phyloP scores from a whole-genome alignment of 1,140 invertebrate genomes.

The Ceratoteleas bidentatus region DNA sequence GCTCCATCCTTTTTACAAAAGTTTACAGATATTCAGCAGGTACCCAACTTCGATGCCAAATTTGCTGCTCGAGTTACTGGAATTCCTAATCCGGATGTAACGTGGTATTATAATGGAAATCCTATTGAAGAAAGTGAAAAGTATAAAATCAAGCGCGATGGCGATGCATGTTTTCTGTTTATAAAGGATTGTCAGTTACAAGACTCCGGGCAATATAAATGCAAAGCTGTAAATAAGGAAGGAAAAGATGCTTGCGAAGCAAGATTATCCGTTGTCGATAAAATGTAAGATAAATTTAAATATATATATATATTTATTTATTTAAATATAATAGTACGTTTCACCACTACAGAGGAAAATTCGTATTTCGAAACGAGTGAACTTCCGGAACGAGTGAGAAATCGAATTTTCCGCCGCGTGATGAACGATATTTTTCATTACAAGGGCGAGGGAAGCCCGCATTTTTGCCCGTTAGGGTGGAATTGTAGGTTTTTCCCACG shows the following conservation, averaged over 20 bases:
- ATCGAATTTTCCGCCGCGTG: too few species aligned
- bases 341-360: too few species aligned
- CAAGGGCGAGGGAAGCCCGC: too few species aligned
- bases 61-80: slow-evolving; percentile 91
- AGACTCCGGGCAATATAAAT: slow-evolving; percentile 90
- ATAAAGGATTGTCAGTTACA: slow-evolving; percentile 85
- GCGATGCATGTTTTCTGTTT: slow-evolving; percentile 89
- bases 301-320: too few species aligned
- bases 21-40: slow-evolving; percentile 92
- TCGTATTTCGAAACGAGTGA: too few species aligned
- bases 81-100: slow-evolving; percentile 91
- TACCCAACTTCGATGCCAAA: slow-evolving; percentile 89
- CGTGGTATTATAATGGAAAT: slow-evolving; percentile 91
- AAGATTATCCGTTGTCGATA: slow-evolving; percentile 88
- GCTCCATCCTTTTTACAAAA: slow-evolving; percentile 90
- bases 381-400: too few species aligned
- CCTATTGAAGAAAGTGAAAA: slow-evolving; percentile 85
- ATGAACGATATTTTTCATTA: too few species aligned
- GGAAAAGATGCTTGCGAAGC: slow-evolving; percentile 90
- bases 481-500: too few species aligned
- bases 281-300: slow-evolving; percentile 87
- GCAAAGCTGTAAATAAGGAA: slow-evolving; percentile 89
- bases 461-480: too few species aligned
- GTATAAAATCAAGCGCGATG: slow-evolving; percentile 89
- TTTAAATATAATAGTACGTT: too few species aligned